Evolutionary conservation across 2,113 vertebrate genomes (phyloP).

Genomic region (Cranoglanis bouderius): DNA sequence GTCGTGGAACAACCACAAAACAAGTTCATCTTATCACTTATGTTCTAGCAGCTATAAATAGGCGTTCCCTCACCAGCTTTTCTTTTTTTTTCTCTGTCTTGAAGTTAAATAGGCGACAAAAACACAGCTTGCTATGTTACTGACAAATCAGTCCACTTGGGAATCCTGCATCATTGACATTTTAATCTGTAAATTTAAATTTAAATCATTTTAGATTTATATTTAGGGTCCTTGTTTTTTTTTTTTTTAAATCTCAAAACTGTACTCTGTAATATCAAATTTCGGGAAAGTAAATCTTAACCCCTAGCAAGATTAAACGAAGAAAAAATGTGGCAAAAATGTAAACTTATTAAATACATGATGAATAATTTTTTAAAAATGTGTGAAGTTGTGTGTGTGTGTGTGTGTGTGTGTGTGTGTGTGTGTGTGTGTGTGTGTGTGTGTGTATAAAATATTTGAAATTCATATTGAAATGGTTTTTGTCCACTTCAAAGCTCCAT

Average conservation of each 20-base stretch:
- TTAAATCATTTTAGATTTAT: background rate
- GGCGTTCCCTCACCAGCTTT: background rate
- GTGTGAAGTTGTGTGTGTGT: too few species aligned
- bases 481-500: background rate
- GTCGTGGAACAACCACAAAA: background rate
- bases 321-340: background rate
- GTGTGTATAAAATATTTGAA: background rate
- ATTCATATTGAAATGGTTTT: background rate
- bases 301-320: background rate
- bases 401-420: too few species aligned
- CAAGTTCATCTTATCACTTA: background rate
- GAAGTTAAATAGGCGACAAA: background rate
- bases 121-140: background rate
- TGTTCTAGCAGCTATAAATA: background rate
- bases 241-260: background rate
- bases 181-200: too few species aligned
- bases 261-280: background rate
- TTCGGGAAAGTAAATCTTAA: background rate
- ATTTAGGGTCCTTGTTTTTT: background rate
- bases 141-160: background rate
- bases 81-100: too few species aligned
- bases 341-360: background rate
- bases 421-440: too few species aligned
- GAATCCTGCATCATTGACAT: background rate
- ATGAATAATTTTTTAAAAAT: too few species aligned